Evolutionary conservation across 2,888 invertebrate genomes (phyloP), one percentile per base, ranked within the genome.

Genomic region (Euphydryas editha): DNA sequence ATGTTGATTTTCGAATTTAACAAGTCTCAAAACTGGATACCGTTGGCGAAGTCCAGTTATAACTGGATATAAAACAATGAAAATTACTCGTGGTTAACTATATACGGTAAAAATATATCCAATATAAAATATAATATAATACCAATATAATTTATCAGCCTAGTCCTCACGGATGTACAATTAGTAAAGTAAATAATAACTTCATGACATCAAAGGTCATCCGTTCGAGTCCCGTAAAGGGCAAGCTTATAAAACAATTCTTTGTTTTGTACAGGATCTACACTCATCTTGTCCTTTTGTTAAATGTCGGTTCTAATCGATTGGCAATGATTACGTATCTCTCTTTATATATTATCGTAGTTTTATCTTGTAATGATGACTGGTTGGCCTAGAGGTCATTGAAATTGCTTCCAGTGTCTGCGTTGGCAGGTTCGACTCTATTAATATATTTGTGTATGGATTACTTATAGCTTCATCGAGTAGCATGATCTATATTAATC

Each of bases 111-210:
- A n/a, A n/a, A n/a, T n/a, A n/a, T n/a, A n/a, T n/a, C n/a, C n/a
- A n/a, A n/a, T n/a, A n/a, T n/a, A n/a, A n/a, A n/a, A n/a, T n/a
- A n/a, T 13, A 15, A 49, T 24, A 7, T 21, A 21, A n/a, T 51
- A 24, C 20, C 21, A 49, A 1, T 13, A 6, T 2, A 11, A 47
- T 15, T 51, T 24, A 51, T 51, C n/a, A 24, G 18, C 49, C 7
- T 24, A 36, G 24, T 24, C n/a, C 24, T 57, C 58, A 58, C 58
- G 63, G 60, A 61, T 65, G 39, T 51, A 15, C 61, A 54, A 62
- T 57, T 58, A 62, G 57, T 42, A 63, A 37, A 37, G 20, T 56
- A 62, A 62, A 62, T 62, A 62, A 47, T 46, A 24, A 20, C 55
- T 17, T 62, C 62, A 56, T 62, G 24, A 46, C 56, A 44, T 20